phyloP scores from a whole-genome alignment of 2,113 vertebrate genomes.

The Lonchura striata region DNA sequence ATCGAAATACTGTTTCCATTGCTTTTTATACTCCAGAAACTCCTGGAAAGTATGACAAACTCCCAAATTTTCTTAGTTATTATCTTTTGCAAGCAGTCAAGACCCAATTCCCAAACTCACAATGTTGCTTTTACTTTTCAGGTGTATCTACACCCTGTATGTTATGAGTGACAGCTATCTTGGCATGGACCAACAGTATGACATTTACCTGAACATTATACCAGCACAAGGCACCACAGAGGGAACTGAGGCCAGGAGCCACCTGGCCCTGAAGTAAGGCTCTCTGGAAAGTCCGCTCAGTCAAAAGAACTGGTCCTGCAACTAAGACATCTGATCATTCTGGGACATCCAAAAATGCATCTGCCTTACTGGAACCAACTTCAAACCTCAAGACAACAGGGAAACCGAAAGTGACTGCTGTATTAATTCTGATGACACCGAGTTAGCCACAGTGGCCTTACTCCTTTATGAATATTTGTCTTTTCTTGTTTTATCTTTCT shows the following conservation, averaged over 20 bases:
- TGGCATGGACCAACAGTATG: constrained; percentile 97
- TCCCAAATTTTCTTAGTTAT: neutral
- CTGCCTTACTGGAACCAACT: constrained; percentile 71
- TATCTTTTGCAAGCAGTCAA: neutral
- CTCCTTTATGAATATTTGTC: constrained; percentile 55
- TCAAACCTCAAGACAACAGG: constrained; percentile 67
- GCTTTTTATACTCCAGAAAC: constrained; percentile 93
- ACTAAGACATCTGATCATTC: constrained; percentile 25
- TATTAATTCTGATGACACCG: constrained; percentile 47
- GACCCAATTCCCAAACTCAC: neutral
- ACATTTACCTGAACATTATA: constrained; percentile 85
- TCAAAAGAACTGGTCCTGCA: constrained; percentile 18
- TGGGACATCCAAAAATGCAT: constrained; percentile 21
- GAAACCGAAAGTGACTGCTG: constrained; percentile 46
- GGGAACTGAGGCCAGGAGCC: constrained; percentile 53
- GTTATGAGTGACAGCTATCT: constrained; percentile 98
- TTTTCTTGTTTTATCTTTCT: constrained; percentile 48
- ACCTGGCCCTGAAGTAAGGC: constrained; percentile 62
- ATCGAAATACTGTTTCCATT: constrained; percentile 75
- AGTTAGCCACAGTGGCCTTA: constrained; percentile 73
- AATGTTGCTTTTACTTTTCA: constrained; percentile 42
- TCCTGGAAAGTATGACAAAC: constrained; percentile 83
- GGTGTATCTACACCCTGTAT: constrained; percentile 95
- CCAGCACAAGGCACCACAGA: constrained; percentile 77
- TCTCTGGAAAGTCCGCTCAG: neutral